Conservation (phyloP, 2,888 invertebrate genomes). For the Julus scanicus region DNA sequence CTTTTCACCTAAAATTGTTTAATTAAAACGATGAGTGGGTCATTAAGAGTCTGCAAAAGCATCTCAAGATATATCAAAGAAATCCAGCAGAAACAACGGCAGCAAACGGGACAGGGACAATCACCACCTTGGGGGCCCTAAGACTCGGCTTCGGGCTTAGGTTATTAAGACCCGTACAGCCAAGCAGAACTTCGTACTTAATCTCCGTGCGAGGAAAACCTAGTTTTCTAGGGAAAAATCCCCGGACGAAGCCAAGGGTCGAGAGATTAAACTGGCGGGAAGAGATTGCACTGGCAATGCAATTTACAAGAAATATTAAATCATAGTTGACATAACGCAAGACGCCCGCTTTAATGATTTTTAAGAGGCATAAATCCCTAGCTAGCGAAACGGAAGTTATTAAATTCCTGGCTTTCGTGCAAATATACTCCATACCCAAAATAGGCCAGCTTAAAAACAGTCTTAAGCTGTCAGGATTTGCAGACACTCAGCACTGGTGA, state of each 20-base stretch:
- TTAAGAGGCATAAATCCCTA: neutral
- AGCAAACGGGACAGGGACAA: neutral
- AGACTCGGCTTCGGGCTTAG: neutral
- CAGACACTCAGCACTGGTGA: neutral
- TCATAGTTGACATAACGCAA: neutral
- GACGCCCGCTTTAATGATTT: slow-evolving; percentile 34
- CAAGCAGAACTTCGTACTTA: neutral
- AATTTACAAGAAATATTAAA: slow-evolving; percentile 3
- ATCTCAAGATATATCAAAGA: neutral
- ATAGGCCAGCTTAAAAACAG: neutral
- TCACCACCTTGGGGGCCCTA: neutral
- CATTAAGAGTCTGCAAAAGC: neutral
- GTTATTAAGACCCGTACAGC: neutral
- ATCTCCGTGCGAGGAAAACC: neutral
- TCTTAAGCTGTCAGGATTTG: neutral
- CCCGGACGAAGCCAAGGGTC: neutral
- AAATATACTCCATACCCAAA: neutral
- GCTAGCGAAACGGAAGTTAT: slow-evolving; percentile 18
- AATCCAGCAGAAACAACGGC: neutral
- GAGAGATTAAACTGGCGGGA: slow-evolving; percentile 1
- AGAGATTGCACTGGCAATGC: neutral
- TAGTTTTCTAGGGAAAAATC: neutral
- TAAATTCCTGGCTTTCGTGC: neutral
- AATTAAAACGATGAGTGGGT: slow-evolving; percentile 9
- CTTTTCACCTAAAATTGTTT: slow-evolving; percentile 23